Percentiles rank a stretch among this genome's conserved stretches.
Evolutionary conservation across 2,113 vertebrate genomes (phyloP).

Genomic region (Heloderma charlesbogerti): DNA sequence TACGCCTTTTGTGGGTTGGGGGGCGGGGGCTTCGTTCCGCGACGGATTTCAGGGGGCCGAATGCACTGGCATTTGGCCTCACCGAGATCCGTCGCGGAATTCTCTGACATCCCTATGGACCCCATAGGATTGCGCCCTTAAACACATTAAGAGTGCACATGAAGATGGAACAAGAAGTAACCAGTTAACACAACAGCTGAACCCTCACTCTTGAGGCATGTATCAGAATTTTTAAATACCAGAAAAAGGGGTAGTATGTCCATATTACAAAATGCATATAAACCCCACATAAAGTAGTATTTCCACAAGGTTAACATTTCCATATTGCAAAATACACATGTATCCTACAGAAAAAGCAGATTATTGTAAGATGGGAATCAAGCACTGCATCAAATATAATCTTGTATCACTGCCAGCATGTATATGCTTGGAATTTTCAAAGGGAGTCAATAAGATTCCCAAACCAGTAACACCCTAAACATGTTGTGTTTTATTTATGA

Average conservation of each 20-base stretch:
- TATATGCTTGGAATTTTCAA: neutral
- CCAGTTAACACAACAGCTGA: neutral
- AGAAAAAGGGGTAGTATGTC: neutral
- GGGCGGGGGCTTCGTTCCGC: no score
- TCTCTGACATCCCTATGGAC: no score
- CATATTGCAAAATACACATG: neutral
- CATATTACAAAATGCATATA: neutral
- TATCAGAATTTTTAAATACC: no score
- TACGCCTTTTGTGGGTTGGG: no score
- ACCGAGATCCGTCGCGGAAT: no score
- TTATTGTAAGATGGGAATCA: neutral
- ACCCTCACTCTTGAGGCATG: neutral
- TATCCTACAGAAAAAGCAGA: neutral
- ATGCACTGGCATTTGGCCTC: no score
- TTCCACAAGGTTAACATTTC: neutral
- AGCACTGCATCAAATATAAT: neutral
- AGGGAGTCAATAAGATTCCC: neutral
- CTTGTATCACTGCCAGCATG: neutral
- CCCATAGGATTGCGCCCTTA: no score
- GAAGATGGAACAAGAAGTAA: neutral
- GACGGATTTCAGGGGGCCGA: no score
- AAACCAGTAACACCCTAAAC: neutral
- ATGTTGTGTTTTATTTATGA: neutral
- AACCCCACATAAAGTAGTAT: neutral
- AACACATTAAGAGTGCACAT: neutral